Conservation (phyloP, 2,797 vertebrate genomes). For the Danio tinwini region DNA sequence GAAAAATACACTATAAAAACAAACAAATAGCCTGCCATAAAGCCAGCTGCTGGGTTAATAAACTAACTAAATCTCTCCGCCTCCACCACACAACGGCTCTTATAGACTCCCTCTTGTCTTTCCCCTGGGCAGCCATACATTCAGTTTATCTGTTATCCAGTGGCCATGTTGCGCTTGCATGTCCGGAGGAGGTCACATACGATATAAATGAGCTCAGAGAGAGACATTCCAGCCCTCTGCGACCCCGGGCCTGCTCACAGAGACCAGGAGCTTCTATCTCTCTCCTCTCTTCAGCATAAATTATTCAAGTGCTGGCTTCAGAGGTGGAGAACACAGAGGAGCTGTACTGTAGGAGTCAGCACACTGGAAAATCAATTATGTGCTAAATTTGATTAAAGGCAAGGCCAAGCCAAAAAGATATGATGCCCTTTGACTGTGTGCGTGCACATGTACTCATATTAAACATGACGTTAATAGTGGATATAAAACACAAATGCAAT, state of each 20-base stretch:
- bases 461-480: constrained; percentile 40
- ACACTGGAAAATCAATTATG: constrained; percentile 60
- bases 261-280: constrained; percentile 29
- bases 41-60: neutral
- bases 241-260: constrained; percentile 10
- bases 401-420: constrained; percentile 38
- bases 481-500: constrained; percentile 31
- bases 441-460: constrained; percentile 1
- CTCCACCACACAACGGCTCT: neutral
- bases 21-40: constrained; percentile 24
- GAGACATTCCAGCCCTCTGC: constrained; percentile 8
- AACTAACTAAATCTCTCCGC: neutral
- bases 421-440: constrained; percentile 46
- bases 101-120: neutral
- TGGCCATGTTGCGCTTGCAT: constrained; percentile 28
- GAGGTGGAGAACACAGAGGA: constrained; percentile 45
- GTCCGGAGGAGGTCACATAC: constrained; percentile 29
- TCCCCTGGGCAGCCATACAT: constrained; percentile 16
- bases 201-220: constrained; percentile 31
- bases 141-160: constrained; percentile 31
- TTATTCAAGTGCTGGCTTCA: constrained; percentile 55
- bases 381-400: constrained; percentile 62
- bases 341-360: constrained; percentile 37
- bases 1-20: neutral
- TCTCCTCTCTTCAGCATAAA: constrained; percentile 59